Base-by-base conservation (phyloP, 1,140 invertebrate genomes). In the Drosophila baimaii region DNA sequence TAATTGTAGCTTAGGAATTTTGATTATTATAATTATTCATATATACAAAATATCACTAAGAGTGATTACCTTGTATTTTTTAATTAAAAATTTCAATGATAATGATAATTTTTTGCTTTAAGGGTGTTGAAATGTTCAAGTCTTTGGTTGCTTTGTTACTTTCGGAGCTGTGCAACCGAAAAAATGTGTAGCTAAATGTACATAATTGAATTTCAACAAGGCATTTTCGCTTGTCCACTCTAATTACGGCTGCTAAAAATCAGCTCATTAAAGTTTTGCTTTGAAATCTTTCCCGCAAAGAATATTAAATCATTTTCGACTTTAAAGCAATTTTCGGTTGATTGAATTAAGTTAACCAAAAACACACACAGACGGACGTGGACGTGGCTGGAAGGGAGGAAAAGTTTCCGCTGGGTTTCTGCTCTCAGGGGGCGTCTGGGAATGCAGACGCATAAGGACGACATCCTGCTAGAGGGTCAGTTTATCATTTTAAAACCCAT, bases 321-420 rank as follows among this genome's bases (percentile, higher is more conserved):
- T 52, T 73, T 71, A 72, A 61, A 72, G 55, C 55, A 58, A 58
- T 33, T 71, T 57, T 37, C 35, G 35, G 35, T 31, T 65, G 59
- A 75, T 75, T 75, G 59, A 75, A 75, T 75, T 75, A 75, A 65
- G 57, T 63, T 73, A 37, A 29, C 57, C 69, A 56, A 73, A 73
- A 73, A 41, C 69, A 56, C 58, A 75, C 49, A 74, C 49, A n/a
- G n/a, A n/a, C n/a, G n/a, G n/a, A n/a, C n/a, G n/a, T n/a, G n/a
- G 33, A 58, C 21, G 68, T 44, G 61, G 65, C 65, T 54, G 43
- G n/a, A 21, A 81, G 61, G 65, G 61, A 43, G 43, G n/a, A 21
- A 81, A 81, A 81, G 72, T 81, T 81, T 81, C 23, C 13, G 52
- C 19, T 46, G 79, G 49, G 31, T 62, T 65, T 66, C 8, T 44